Evolutionary conservation across 2,797 vertebrate genomes (phyloP), one percentile per base, ranked within the genome.

Genomic region (Helarctos malayanus): DNA sequence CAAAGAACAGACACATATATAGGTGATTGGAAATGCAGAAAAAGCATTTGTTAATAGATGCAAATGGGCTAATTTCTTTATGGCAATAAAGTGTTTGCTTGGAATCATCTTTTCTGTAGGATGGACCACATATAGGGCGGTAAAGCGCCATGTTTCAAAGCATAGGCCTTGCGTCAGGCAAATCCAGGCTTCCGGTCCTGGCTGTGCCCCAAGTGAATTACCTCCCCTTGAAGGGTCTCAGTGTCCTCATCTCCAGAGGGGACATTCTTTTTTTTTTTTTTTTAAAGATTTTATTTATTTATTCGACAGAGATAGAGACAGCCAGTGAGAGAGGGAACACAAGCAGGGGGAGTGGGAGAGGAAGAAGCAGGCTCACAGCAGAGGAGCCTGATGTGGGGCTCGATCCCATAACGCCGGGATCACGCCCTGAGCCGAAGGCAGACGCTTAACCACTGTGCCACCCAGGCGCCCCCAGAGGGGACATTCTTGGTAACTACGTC

Each of bases 111-210:
- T 81, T 75, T 80, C 59, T 35, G 52, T 7, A 61, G 78, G n/a
- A 35, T 35, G n/a, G 68, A 47, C 6, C 35, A 19, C 3, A 59
- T 23, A 38, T 9, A 56, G 63, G 47, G 68, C 18, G 18, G 16
- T 14, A 38, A 47, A 57, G 27, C 21, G 0, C 9, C 0, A 0
- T 4, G 32, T 54, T 32, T 47, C 27, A 16, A n/a, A 82, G 19
- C 3, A 4, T 49, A 4, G 54, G 81, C 27, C 25, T 75, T 8
- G 11, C 29, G 54, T 21, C 45, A 2, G 35, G 18, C 38, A 1
- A 2, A 16, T 35, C 56, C 57, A 84, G 38, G 29, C 41, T 45
- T 41, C 59, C 1, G 1, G 4, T 52, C 83, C 68, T 23, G 75
- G n/a, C 79, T 92, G 49, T 76, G 47, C 27, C 76, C 18, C 18